Conservation (phyloP, 2,113 vertebrate genomes). For the Gymnogyps californianus region DNA sequence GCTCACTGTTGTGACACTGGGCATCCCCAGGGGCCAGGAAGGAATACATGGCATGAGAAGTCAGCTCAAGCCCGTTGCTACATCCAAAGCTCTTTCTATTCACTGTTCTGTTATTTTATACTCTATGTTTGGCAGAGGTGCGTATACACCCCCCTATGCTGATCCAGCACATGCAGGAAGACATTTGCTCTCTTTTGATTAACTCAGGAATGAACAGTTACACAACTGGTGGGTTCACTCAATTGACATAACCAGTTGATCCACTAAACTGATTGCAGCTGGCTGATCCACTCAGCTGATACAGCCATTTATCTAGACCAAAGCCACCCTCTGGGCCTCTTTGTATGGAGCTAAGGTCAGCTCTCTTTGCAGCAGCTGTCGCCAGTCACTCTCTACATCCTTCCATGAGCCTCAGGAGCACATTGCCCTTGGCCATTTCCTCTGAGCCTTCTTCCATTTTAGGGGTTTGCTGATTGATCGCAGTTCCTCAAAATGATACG, state of each 20-base stretch:
- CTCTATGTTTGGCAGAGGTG: neutral
- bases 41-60: neutral
- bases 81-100: neutral
- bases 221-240: neutral
- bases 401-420: neutral
- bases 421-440: neutral
- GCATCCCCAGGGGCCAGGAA: neutral
- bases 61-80: neutral
- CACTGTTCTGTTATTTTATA: neutral
- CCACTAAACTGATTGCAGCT: neutral
- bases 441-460: neutral
- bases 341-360: neutral
- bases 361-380: neutral
- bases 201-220: neutral
- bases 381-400: neutral
- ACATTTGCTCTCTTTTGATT: neutral
- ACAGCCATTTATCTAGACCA: neutral
- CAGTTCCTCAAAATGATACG: neutral
- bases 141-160: accelerated
- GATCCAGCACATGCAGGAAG: accelerated
- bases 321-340: neutral
- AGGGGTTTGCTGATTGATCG: neutral
- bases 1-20: accelerated
- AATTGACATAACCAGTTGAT: neutral
- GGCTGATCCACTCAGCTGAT: neutral